These are phyloP conservation scores for Cydia splendana DNA, from an alignment of 1,140 invertebrate species.

Conservation along the genomic window DNA sequence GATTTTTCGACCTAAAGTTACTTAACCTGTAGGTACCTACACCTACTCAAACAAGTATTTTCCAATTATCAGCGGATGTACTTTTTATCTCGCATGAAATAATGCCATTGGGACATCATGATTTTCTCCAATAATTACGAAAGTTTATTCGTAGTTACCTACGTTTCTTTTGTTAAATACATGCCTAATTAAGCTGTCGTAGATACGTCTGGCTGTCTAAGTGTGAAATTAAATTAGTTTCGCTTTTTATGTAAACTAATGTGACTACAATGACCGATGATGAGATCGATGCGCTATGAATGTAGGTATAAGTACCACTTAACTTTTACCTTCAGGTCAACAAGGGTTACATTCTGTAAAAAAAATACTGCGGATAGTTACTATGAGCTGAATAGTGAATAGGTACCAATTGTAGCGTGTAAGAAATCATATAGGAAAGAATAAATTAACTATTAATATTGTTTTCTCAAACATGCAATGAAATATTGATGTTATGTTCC, in stretches of 20 bases:
- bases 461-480: no score
- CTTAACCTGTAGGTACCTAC: no score
- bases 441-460: no score
- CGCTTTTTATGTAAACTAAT: constrained; percentile 10
- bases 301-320: not conserved
- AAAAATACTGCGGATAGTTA: no score
- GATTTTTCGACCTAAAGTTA: no score
- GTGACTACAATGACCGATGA: not conserved
- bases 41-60: no score
- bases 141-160: not conserved
- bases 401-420: not conserved
- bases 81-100: no score
- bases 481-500: no score
- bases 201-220: not conserved
- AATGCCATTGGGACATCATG: not conserved
- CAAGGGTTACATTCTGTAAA: not conserved
- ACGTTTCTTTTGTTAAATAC: not conserved
- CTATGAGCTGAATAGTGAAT: not conserved
- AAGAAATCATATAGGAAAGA: no score
- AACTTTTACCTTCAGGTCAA: constrained; percentile 15
- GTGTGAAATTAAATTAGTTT: not conserved
- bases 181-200: not conserved
- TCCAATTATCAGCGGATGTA: no score
- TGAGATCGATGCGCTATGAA: not conserved
- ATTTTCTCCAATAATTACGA: not conserved